These are phyloP conservation scores for Cyrtorhinus lividipennis DNA, from an alignment of 1,140 invertebrate genomes.

Conservation along the genomic window DNA sequence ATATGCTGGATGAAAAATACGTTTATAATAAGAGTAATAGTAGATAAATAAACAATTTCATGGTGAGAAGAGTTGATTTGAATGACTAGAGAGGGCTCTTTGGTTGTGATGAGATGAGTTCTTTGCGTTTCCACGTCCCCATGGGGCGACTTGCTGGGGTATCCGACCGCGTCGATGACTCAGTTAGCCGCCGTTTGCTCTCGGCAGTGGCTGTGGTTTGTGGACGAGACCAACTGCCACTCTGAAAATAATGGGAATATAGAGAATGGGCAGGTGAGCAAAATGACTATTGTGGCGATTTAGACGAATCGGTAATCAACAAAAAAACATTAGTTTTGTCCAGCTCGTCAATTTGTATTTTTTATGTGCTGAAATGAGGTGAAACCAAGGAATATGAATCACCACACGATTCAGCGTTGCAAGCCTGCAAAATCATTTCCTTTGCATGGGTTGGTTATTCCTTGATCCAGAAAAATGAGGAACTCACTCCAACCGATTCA, in stretches of 20 bases:
- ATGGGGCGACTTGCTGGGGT: not conserved
- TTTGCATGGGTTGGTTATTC: too few relatives aligned
- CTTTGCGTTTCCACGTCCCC: conserved; percentile 56
- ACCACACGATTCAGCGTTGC: too few relatives aligned
- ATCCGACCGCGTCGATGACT: not conserved
- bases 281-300: too few relatives aligned
- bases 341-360: too few relatives aligned
- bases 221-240: not conserved
- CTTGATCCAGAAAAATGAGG: too few relatives aligned
- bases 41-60: not conserved
- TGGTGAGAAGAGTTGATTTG: not conserved
- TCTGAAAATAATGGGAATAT: not conserved
- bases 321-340: too few relatives aligned
- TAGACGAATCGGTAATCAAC: too few relatives aligned
- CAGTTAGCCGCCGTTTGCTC: not conserved
- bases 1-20: not conserved
- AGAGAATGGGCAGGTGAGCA: too few relatives aligned
- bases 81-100: conserved; percentile 25
- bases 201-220: conserved; percentile 21
- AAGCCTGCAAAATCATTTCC: too few relatives aligned
- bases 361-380: too few relatives aligned
- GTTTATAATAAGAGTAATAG: not conserved
- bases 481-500: too few relatives aligned
- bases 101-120: conserved; percentile 62
- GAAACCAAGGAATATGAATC: too few relatives aligned